A percentile compares a stretch with the other conserved stretches of the same genome.
These are phyloP conservation scores for Xenopus laevis DNA, from an alignment of 2,113 vertebrate genomes.

Conservation along the genomic window DNA sequence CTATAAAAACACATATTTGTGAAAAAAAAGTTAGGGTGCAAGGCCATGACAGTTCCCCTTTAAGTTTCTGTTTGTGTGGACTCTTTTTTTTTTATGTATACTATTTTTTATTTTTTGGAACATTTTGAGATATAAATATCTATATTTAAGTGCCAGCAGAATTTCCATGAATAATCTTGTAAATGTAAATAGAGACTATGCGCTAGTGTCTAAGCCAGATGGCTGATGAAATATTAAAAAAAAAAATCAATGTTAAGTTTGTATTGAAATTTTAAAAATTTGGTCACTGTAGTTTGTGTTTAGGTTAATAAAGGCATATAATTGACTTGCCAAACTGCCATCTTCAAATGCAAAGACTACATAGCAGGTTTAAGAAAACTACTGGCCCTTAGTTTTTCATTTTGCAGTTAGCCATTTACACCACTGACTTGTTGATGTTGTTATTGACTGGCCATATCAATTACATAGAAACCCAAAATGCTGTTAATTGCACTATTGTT, in stretches of 20 bases:
- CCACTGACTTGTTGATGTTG: no score
- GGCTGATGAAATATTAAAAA: constrained; percentile 62
- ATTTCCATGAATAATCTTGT: constrained; percentile 67
- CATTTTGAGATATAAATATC: constrained; percentile 39
- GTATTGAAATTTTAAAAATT: constrained; percentile 54
- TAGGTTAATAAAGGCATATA: constrained; percentile 64
- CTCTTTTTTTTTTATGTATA: constrained; percentile 9
- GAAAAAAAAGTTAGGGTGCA: no score
- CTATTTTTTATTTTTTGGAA: constrained; percentile 42
- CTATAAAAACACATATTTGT: no score
- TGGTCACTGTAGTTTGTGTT: constrained; percentile 64
- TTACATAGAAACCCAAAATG: no score
- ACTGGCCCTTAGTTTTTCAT: no score
- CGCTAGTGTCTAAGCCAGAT: constrained; percentile 63
- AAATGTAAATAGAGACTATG: constrained; percentile 63
- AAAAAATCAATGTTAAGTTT: constrained; percentile 68
- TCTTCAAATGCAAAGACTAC: background rate
- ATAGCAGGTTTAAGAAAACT: no score
- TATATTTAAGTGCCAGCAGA: constrained; percentile 63
- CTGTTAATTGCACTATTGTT: no score
- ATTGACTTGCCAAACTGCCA: constrained; percentile 55
- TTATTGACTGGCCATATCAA: no score
- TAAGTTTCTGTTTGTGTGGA: constrained; percentile 2
- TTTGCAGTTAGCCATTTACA: no score
- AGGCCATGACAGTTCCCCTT: no score